Evolutionary conservation across 1,140 invertebrate species (phyloP).

Genomic region (Sitobion miscanthi): DNA sequence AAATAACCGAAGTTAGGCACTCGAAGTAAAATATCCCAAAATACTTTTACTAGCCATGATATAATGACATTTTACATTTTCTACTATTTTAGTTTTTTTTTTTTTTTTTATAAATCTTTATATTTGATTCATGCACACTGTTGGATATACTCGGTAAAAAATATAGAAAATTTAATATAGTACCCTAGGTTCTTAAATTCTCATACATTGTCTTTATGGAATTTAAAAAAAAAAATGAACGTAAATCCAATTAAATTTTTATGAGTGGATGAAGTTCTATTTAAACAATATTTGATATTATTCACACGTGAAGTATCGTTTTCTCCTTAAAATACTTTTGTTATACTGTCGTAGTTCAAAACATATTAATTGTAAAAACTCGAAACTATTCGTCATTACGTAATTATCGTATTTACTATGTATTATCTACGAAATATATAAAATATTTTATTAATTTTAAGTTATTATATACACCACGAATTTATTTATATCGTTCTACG

Average conservation of each 20-base stretch:
- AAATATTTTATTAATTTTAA: background rate
- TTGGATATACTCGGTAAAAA: background rate
- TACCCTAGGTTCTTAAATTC: background rate
- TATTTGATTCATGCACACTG: too few relatives aligned
- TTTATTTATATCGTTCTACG: background rate
- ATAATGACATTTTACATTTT: too few relatives aligned
- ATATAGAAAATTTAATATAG: background rate
- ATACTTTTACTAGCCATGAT: too few relatives aligned
- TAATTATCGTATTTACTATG: background rate
- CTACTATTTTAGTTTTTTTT: too few relatives aligned
- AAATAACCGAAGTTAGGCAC: too few relatives aligned
- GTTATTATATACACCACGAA: background rate
- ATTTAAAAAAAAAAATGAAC: background rate
- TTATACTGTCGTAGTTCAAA: background rate
- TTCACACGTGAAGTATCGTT: too few relatives aligned
- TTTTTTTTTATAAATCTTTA: background rate
- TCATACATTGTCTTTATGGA: background rate
- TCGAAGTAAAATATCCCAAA: too few relatives aligned
- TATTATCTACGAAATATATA: background rate
- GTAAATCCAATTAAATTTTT: background rate
- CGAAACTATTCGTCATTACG: background rate
- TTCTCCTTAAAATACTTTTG: background rate
- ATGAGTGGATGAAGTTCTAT: background rate
- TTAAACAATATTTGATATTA: background rate
- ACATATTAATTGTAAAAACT: background rate